phyloP scores from a whole-genome alignment of 2,888 invertebrate genomes.

The Rotaria socialis region DNA sequence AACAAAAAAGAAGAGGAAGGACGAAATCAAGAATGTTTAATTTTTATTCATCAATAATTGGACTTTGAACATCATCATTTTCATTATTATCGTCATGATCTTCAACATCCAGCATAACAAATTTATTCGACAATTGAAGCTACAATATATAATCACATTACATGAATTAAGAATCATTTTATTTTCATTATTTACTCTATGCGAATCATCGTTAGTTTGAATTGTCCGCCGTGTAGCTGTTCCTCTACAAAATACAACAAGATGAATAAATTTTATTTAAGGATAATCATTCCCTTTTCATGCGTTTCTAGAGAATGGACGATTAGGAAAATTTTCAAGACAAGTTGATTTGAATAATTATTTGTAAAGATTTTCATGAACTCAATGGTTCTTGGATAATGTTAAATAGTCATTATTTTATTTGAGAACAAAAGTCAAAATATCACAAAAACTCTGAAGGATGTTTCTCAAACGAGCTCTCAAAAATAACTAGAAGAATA shows the following conservation, averaged over 20 bases:
- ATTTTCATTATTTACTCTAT: neutral
- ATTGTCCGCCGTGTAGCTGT: neutral
- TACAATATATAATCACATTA: neutral
- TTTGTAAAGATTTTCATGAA: no score
- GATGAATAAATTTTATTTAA: no score
- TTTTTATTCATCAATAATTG: neutral
- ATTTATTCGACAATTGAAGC: slow-evolving; percentile 9
- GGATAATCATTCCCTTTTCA: no score
- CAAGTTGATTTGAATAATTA: no score
- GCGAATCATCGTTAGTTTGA: neutral
- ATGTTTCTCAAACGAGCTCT: no score
- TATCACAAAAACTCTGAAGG: no score
- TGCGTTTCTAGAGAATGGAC: no score
- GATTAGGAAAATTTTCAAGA: no score
- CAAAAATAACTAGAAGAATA: no score
- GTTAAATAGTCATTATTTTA: no score
- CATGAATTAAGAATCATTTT: neutral
- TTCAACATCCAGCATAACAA: neutral
- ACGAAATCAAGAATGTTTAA: neutral
- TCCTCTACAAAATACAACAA: neutral
- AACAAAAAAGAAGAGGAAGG: neutral
- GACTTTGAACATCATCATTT: neutral
- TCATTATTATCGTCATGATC: neutral
- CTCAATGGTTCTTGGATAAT: no score
- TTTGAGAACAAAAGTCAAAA: no score